A percentile compares a stretch with the other conserved stretches of the same genome.
phyloP scores from a whole-genome alignment of 2,888 invertebrate species.

The Eupithecia inturbata region DNA sequence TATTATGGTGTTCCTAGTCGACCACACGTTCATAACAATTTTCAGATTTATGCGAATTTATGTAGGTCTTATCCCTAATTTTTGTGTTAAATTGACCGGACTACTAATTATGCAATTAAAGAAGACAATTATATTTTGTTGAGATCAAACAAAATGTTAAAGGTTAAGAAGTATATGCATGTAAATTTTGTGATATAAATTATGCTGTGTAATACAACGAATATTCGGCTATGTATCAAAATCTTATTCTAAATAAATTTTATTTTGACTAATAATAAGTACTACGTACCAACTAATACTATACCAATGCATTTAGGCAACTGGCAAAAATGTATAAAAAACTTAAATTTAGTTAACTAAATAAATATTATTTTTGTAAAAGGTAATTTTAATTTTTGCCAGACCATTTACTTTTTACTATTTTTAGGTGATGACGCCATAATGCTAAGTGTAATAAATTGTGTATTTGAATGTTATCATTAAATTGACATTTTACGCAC shows the following conservation, averaged over 20 bases:
- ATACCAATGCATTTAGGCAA: not conserved
- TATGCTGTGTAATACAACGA: not conserved
- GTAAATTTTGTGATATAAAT: slow-evolving; percentile 3
- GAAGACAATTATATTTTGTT: too few relatives aligned
- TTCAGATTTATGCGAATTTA: too few relatives aligned
- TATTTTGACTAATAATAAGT: not conserved
- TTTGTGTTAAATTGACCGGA: too few relatives aligned
- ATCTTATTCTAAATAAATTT: not conserved
- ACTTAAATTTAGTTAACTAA: not conserved
- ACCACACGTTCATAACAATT: too few relatives aligned
- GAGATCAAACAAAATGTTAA: too few relatives aligned
- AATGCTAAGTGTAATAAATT: slow-evolving; percentile 1
- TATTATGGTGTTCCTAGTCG: too few relatives aligned
- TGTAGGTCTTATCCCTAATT: too few relatives aligned
- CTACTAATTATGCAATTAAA: too few relatives aligned
- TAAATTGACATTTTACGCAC: not conserved
- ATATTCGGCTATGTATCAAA: not conserved
- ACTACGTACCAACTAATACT: not conserved
- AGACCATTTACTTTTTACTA: not conserved
- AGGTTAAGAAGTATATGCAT: too few relatives aligned
- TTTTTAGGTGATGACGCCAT: not conserved
- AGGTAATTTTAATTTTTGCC: slow-evolving; percentile 5
- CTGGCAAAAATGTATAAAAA: not conserved
- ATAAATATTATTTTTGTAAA: not conserved
- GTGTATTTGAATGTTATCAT: slow-evolving; percentile 3